These are phyloP conservation scores for Tetramorium parvispinum DNA, from an alignment of 1,140 invertebrate genomes.

Conservation along the genomic window DNA sequence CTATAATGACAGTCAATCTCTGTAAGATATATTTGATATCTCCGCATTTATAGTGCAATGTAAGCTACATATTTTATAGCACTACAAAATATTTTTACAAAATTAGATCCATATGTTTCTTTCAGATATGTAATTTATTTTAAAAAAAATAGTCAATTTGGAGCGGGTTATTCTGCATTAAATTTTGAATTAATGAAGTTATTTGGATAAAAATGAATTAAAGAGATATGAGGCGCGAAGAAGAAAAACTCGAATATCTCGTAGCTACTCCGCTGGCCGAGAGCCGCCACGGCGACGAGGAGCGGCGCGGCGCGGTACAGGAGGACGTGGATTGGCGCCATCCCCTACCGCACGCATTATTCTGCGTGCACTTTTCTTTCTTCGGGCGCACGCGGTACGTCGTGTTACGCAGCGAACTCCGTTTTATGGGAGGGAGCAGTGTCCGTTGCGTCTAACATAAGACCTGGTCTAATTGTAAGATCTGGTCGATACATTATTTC, in stretches of 20 bases:
- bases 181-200: not conserved
- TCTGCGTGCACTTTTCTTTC: conserved; percentile 69
- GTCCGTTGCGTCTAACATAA: not conserved
- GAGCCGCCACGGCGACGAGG: conserved; percentile 10
- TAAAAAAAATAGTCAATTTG: not conserved
- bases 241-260: conserved; percentile 16
- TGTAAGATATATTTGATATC: too few relatives aligned
- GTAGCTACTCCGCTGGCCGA: conserved; percentile 1
- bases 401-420: conserved; percentile 45
- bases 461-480: not conserved
- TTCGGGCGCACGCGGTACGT: conserved; percentile 31
- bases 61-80: too few relatives aligned
- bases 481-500: not conserved
- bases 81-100: too few relatives aligned
- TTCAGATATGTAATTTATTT: not conserved
- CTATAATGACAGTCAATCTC: too few relatives aligned
- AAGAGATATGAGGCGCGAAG: not conserved
- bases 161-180: too few relatives aligned
- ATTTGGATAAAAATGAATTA: not conserved
- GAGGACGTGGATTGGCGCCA: conserved; percentile 70
- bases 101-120: too few relatives aligned
- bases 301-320: conserved; percentile 26
- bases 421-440: conserved; percentile 53
- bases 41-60: too few relatives aligned
- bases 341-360: conserved; percentile 75